Evolutionary conservation across 2,113 vertebrate genomes (phyloP).

Genomic region (Oncorhynchus keta): DNA sequence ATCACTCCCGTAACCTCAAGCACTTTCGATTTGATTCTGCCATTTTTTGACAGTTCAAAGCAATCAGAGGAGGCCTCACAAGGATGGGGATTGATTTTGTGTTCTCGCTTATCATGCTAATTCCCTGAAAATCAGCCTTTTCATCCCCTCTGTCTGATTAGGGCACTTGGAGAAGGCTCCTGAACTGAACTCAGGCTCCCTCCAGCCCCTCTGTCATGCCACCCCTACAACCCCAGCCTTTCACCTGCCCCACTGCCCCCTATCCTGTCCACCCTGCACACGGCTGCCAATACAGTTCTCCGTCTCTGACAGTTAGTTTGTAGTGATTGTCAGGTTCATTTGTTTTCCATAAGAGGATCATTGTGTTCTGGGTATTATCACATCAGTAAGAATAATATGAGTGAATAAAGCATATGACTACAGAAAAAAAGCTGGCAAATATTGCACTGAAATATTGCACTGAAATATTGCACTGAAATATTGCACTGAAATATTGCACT

Average conservation of each 20-base stretch:
- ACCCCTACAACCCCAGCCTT: slow-evolving; percentile 44
- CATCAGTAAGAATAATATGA: no score
- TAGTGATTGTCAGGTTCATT: not conserved
- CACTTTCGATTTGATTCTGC: slow-evolving; percentile 99
- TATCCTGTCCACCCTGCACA: not conserved
- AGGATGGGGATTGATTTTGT: slow-evolving; percentile 99
- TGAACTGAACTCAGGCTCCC: slow-evolving; percentile 86
- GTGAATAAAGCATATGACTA: no score
- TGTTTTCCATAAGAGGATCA: slow-evolving; percentile 78
- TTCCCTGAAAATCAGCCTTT: slow-evolving; percentile 99
- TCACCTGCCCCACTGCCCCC: slow-evolving; percentile 1
- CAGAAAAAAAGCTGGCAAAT: no score
- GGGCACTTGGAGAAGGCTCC: slow-evolving; percentile 93
- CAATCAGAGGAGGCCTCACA: slow-evolving; percentile 99
- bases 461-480: not conserved
- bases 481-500: not conserved
- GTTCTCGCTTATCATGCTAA: slow-evolving; percentile 99
- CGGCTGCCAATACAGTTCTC: not conserved
- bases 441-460: not conserved
- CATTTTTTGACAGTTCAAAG: slow-evolving; percentile 99
- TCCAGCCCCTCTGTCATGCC: slow-evolving; percentile 75
- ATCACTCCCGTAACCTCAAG: slow-evolving; percentile 99
- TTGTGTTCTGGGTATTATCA: slow-evolving; percentile 38
- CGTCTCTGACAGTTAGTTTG: not conserved
- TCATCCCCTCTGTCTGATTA: slow-evolving; percentile 97